Evolutionary conservation across 2,113 vertebrate genomes (phyloP), one percentile per base, ranked within the genome.

Genomic region (Scortum barcoo): DNA sequence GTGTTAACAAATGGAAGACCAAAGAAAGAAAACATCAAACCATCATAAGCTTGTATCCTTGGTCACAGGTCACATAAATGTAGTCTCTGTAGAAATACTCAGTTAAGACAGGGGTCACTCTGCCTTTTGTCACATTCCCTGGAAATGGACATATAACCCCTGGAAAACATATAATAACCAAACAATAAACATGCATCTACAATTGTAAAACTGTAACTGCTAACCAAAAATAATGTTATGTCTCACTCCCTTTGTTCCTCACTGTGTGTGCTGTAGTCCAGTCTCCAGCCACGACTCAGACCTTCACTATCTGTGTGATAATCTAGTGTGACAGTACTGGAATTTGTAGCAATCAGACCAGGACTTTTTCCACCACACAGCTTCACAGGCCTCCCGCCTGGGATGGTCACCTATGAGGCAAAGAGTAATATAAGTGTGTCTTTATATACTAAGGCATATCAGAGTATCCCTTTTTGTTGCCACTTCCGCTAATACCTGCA

Each of bases 241-340:
- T 20, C n/a, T 40, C 6, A 36, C 58, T 38, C 9, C 4, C 11
- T 65, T 65, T 9, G 2, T 24, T 20, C 16, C 91, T 90, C 72
- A 94, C 92, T 87, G 12, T 86, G 33, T 44, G 89, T 91, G 40
- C 60, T 93, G 82, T 94, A 94, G n/a, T 73, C 67, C 20, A 94
- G 80, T 5, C 77, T 93, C 83, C 93, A 94, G 13, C 93, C 92
- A 0, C 42, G 33, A 69, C 92, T 94, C 51, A 89, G 72, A 11
- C 91, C 90, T 1, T 83, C 50, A 33, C 28, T 9, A 33, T 93
- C 93, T 3, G 91, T 93, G 82, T 89, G 89, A 69, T 91, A 94
- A 56, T 91, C 85, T 69, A 94, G 87, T 61, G 57, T 72, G 12
- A 92, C 89, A 10, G 9, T 77, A 61, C 80, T 58, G 50, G 88